These are phyloP conservation scores for Climacteris rufus DNA, from an alignment of 2,113 vertebrate species.

Conservation along the genomic window DNA sequence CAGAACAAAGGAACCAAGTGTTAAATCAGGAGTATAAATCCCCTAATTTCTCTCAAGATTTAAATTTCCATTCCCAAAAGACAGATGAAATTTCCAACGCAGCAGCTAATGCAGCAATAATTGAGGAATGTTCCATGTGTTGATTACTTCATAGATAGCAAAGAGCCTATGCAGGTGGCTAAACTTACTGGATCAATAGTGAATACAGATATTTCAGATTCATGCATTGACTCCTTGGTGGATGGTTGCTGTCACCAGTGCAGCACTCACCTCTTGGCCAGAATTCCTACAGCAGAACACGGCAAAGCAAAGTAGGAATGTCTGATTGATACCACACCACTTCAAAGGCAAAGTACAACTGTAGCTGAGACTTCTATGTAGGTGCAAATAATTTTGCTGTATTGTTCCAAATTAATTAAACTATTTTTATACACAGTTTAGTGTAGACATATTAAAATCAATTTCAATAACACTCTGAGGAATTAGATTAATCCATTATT, in stretches of 20 bases:
- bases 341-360: neutral
- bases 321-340: neutral
- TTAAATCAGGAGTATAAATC: neutral
- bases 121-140: neutral
- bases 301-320: neutral
- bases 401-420: neutral
- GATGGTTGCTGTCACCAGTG: neutral
- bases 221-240: neutral
- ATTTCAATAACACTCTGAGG: neutral
- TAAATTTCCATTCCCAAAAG: neutral
- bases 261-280: neutral
- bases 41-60: neutral
- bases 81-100: neutral
- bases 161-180: neutral
- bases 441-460: neutral
- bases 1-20: neutral
- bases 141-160: neutral
- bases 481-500: slow-evolving; percentile 1
- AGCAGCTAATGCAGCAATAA: neutral
- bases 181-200: neutral
- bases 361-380: neutral
- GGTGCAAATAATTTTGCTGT: neutral
- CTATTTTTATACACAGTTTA: neutral
- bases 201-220: neutral
- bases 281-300: neutral